Evolutionary conservation across 2,888 invertebrate genomes (phyloP).

Genomic region (Ophraella communa): DNA sequence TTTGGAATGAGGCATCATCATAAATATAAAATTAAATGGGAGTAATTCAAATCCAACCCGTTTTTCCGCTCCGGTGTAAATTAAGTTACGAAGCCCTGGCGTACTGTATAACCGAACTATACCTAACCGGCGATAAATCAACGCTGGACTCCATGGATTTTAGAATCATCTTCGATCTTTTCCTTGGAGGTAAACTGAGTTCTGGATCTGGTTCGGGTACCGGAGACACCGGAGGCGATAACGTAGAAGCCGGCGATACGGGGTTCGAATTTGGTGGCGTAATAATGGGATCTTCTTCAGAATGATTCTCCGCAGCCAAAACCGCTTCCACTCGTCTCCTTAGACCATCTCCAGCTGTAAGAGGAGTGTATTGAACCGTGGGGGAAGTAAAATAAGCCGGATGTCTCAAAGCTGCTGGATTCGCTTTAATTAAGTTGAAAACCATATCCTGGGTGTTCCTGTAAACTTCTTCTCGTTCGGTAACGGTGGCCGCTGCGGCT

Average conservation of each 20-base stretch:
- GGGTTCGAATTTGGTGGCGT: constrained; percentile 69
- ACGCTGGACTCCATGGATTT: constrained; percentile 66
- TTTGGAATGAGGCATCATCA: no score
- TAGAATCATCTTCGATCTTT: constrained; percentile 78
- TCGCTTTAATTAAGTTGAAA: constrained; percentile 53
- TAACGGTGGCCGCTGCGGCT: constrained; percentile 60
- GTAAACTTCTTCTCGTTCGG: constrained; percentile 55
- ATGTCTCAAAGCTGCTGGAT: constrained; percentile 50
- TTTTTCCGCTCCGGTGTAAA: background rate
- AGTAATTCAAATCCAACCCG: background rate
- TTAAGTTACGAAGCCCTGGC: constrained; percentile 70
- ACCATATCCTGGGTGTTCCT: constrained; percentile 48
- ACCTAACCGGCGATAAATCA: constrained; percentile 56
- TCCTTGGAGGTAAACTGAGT: constrained; percentile 76
- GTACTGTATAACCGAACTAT: constrained; percentile 84
- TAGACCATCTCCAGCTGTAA: constrained; percentile 64
- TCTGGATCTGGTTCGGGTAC: constrained; percentile 63
- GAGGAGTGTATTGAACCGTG: constrained; percentile 51
- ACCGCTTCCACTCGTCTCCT: constrained; percentile 70
- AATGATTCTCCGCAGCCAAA: constrained; percentile 63
- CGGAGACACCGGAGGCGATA: constrained; percentile 51
- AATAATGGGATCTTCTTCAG: constrained; percentile 62
- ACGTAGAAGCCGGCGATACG: constrained; percentile 60
- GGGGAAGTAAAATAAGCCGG: constrained; percentile 53
- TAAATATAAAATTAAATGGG: background rate